A percentile compares a stretch with the other conserved stretches of the same genome.
phyloP scores from a whole-genome alignment of 1,140 invertebrate species.

The Drosophila baimaii region DNA sequence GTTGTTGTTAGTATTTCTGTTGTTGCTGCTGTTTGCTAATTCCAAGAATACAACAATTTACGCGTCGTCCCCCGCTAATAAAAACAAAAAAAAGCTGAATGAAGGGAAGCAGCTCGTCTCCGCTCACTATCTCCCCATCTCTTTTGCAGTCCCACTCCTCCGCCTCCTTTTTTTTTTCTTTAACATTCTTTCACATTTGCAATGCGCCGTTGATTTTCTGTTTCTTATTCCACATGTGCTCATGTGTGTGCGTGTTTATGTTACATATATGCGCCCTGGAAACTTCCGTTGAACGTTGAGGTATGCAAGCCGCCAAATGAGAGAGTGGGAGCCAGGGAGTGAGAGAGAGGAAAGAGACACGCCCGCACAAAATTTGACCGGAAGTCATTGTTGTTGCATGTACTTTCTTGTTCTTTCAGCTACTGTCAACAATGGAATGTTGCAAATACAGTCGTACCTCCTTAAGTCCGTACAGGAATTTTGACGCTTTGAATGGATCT shows the following conservation, averaged over 20 bases:
- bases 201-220: slow-evolving; percentile 70
- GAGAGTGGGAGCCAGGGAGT: slow-evolving; percentile 11
- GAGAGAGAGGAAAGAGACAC: slow-evolving; percentile 31
- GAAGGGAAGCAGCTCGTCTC: slow-evolving; percentile 29
- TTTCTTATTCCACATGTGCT: slow-evolving; percentile 33
- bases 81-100: slow-evolving; percentile 37
- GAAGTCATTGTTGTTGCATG: slow-evolving; percentile 70
- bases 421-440: slow-evolving; percentile 18
- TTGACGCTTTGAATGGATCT: no score
- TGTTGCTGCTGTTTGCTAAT: slow-evolving; percentile 72
- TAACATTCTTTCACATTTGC: slow-evolving; percentile 63
- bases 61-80: slow-evolving; percentile 74
- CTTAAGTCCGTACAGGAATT: not conserved
- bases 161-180: no score
- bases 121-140: slow-evolving; percentile 3
- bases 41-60: slow-evolving; percentile 80
- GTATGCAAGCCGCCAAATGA: slow-evolving; percentile 56
- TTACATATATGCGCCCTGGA: slow-evolving; percentile 68
- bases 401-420: slow-evolving; percentile 9
- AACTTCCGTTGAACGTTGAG: slow-evolving; percentile 73
- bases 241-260: slow-evolving; percentile 56
- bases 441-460: slow-evolving; percentile 18
- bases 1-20: slow-evolving; percentile 32
- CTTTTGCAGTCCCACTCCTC: slow-evolving; percentile 1
- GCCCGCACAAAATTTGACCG: slow-evolving; percentile 64